Evolutionary conservation across 2,113 vertebrate genomes (phyloP).

Genomic region (Coregonus clupeaformis): DNA sequence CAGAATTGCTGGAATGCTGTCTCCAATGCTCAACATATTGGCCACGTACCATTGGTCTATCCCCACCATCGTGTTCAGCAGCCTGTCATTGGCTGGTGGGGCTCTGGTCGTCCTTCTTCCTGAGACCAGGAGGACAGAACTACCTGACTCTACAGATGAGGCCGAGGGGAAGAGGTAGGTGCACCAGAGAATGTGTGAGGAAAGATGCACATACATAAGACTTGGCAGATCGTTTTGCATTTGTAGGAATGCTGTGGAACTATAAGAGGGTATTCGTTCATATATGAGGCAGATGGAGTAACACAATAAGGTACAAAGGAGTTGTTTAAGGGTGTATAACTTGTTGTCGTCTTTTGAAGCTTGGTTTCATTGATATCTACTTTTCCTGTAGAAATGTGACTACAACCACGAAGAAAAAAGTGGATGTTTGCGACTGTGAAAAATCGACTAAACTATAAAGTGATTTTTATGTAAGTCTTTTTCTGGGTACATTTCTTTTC

Average conservation of each 20-base stretch:
- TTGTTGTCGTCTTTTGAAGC: not conserved
- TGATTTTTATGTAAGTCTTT: not conserved
- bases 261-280: no score
- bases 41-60: constrained; percentile 53
- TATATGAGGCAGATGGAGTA: not conserved
- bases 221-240: no score
- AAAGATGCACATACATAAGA: not conserved
- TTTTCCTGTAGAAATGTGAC: constrained; percentile 12
- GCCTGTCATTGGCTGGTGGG: constrained; percentile 49
- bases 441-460: constrained; percentile 19
- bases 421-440: not conserved
- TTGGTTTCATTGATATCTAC: not conserved
- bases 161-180: constrained; percentile 36
- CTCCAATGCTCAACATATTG: constrained; percentile 72
- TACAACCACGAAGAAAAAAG: not conserved
- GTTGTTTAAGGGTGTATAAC: not conserved
- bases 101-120: constrained; percentile 72
- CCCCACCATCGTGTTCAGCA: constrained; percentile 72
- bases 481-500: not conserved
- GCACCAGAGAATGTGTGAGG: not conserved
- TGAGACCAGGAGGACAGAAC: constrained; percentile 67
- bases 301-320: not conserved
- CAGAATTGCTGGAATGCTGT: constrained; percentile 62
- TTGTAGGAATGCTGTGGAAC: no score
- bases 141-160: constrained; percentile 64